These are phyloP conservation scores for Cephus pulcher DNA, from an alignment of 2,888 invertebrate species.

Conservation along the genomic window DNA sequence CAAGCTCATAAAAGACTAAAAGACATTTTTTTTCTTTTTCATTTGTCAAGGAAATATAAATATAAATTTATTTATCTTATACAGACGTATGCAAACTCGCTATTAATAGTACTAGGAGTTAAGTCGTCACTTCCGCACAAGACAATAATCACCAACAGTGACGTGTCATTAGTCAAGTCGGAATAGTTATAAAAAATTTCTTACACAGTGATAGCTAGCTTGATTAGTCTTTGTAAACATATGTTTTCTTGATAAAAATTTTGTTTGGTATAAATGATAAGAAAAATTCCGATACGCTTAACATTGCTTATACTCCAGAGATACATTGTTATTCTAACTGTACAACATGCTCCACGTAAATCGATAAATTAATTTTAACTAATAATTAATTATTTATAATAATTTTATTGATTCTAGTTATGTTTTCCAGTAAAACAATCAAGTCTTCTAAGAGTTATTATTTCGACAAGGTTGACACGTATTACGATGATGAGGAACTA, in stretches of 20 bases:
- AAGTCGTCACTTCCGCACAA: not conserved
- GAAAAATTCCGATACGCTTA: not conserved
- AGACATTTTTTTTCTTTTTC: not conserved
- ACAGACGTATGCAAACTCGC: not conserved
- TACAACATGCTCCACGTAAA: not conserved
- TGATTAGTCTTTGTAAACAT: not conserved
- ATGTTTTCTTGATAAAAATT: not conserved
- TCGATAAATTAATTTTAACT: not conserved
- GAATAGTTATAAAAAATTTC: not conserved
- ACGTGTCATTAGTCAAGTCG: not conserved
- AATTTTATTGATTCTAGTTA: not conserved
- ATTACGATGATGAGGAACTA: not conserved
- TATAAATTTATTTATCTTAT: not conserved
- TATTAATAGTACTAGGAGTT: not conserved
- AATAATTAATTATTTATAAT: not conserved
- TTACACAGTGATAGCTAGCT: not conserved
- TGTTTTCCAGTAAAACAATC: not conserved
- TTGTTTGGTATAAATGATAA: not conserved
- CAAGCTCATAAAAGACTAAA: not conserved
- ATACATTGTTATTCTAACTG: not conserved
- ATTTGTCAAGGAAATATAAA: not conserved
- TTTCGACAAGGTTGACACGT: not conserved
- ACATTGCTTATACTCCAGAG: not conserved
- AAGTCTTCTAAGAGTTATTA: not conserved
- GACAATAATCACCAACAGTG: not conserved